Evolutionary conservation across 2,113 vertebrate species (phyloP).

Genomic region (Paratilapia polleni): DNA sequence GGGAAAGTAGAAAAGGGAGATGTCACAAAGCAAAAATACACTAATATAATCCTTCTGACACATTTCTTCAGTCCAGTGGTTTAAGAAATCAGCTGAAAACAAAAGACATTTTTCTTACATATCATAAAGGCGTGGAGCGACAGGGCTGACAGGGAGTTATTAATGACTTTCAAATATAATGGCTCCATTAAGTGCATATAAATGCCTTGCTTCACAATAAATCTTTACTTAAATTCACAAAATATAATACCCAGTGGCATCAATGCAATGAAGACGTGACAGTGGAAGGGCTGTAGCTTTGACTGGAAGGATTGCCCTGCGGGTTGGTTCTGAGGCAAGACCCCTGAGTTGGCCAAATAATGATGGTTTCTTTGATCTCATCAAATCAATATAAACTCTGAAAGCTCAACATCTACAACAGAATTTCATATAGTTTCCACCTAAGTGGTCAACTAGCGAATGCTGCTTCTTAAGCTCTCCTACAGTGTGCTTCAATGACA

Average conservation of each 20-base stretch:
- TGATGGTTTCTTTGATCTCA: conserved; percentile 14
- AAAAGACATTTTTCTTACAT: neutral
- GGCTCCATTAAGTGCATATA: conserved; percentile 30
- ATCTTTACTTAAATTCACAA: conserved; percentile 12
- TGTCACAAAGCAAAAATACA: neutral
- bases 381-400: neutral
- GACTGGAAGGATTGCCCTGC: neutral
- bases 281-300: conserved; percentile 3
- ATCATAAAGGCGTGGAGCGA: neutral
- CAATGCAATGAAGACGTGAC: conserved; percentile 19
- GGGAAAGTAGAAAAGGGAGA: neutral
- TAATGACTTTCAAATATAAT: conserved; percentile 25
- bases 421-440: neutral
- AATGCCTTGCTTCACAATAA: conserved; percentile 25
- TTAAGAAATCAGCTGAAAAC: neutral
- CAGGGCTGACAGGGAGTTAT: neutral
- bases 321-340: conserved; percentile 8
- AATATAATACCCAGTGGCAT: conserved; percentile 22
- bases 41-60: neutral
- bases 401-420: neutral
- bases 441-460: neutral
- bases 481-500: neutral
- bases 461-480: neutral
- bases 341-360: neutral
- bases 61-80: conserved; percentile 8